Percentiles rank a stretch among this genome's conserved stretches.
Evolutionary conservation across 2,797 vertebrate species (phyloP).

Genomic region (Heterohyrax brucei): DNA sequence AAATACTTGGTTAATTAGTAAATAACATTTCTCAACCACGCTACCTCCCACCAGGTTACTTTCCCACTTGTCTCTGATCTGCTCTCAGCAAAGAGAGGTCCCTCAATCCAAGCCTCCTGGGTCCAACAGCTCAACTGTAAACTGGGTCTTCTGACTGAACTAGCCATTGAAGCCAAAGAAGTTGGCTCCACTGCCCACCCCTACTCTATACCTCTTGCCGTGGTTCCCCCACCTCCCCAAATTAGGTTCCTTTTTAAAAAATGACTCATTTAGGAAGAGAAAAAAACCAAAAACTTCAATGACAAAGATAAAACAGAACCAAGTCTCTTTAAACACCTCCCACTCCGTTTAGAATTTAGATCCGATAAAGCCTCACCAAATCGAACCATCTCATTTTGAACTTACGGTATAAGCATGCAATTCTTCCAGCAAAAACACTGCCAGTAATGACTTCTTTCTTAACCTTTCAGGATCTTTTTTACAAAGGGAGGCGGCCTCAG

Average conservation of each 20-base stretch:
- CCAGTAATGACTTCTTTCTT: slow-evolving; percentile 57
- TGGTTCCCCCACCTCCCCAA: slow-evolving; percentile 72
- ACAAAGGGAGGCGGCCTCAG: neutral
- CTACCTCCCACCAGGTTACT: neutral
- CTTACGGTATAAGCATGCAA: neutral
- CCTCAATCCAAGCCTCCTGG: neutral
- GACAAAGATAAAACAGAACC: slow-evolving; percentile 81
- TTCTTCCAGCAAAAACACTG: slow-evolving; percentile 75
- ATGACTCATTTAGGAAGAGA: slow-evolving; percentile 86
- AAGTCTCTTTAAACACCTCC: slow-evolving; percentile 75
- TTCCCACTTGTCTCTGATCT: neutral
- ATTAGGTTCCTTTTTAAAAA: slow-evolving; percentile 79
- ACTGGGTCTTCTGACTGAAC: neutral
- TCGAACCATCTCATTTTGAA: slow-evolving; percentile 53
- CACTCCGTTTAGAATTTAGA: slow-evolving; percentile 64
- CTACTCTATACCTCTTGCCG: neutral
- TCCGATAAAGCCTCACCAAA: slow-evolving; percentile 7
- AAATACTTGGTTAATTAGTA: neutral
- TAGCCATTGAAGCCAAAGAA: neutral
- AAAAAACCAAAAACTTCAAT: slow-evolving; percentile 84
- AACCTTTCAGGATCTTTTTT: neutral
- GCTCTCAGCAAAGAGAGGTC: neutral
- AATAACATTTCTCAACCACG: neutral
- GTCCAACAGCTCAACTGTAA: neutral
- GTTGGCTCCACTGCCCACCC: neutral